Evolutionary conservation across 2,888 invertebrate genomes (phyloP).

Genomic region (Agriopis aurantiaria): DNA sequence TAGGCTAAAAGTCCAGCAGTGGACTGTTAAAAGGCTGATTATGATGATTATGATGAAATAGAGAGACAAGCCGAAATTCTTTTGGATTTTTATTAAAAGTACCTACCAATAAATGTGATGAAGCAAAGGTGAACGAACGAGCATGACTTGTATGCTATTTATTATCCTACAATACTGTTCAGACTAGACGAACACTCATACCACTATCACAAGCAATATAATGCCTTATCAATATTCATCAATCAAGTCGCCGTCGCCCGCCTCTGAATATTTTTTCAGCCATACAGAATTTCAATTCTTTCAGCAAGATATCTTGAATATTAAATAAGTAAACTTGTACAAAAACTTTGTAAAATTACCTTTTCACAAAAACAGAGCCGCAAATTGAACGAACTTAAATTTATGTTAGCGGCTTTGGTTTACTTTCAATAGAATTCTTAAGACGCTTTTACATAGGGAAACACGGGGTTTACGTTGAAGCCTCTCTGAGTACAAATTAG

Average conservation of each 20-base stretch:
- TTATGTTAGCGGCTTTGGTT: background rate
- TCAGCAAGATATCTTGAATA: conserved; percentile 9
- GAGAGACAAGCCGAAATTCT: background rate
- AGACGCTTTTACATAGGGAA: background rate
- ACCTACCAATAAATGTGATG: background rate
- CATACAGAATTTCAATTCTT: conserved; percentile 16
- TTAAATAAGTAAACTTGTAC: background rate
- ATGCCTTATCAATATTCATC: conserved; percentile 20
- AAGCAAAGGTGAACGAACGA: background rate
- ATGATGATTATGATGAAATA: no score
- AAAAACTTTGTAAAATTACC: background rate
- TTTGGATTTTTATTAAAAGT: background rate
- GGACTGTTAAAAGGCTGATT: no score
- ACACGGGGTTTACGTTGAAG: background rate
- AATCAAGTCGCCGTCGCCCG: background rate
- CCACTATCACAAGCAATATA: background rate
- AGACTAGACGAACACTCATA: background rate
- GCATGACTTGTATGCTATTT: background rate
- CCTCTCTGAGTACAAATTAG: background rate
- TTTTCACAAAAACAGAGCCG: background rate
- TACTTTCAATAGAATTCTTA: background rate
- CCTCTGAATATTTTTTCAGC: background rate
- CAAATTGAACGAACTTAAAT: background rate
- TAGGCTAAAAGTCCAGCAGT: no score
- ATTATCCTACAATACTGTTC: background rate